A percentile compares a stretch with the other conserved stretches of the same genome.
These are phyloP conservation scores for Drosophila lowei DNA, from an alignment of 1,140 invertebrate species.

Conservation along the genomic window DNA sequence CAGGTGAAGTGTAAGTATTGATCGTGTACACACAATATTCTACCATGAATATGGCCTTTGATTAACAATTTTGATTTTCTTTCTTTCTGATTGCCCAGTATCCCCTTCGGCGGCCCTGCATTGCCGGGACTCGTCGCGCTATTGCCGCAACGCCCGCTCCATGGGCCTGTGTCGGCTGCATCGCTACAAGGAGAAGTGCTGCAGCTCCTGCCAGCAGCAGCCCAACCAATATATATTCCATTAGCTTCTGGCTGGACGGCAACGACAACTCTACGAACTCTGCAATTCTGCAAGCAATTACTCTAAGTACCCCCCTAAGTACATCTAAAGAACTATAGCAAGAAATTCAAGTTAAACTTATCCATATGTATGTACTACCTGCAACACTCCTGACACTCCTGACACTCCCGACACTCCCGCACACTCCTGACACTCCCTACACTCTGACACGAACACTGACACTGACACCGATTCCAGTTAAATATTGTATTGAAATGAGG, in stretches of 20 bases:
- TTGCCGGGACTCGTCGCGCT: constrained; percentile 91
- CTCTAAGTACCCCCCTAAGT: constrained; percentile 41
- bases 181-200: constrained; percentile 92
- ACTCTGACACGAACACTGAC: constrained; percentile 7
- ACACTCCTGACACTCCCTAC: too few relatives aligned
- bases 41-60: background rate
- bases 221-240: constrained; percentile 48
- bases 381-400: background rate
- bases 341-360: constrained; percentile 54
- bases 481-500: constrained; percentile 22
- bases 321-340: constrained; percentile 52
- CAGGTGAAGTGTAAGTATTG: constrained; percentile 82
- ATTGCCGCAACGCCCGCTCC: constrained; percentile 90
- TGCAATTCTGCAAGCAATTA: constrained; percentile 68
- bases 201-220: constrained; percentile 88
- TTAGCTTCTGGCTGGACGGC: constrained; percentile 28
- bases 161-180: constrained; percentile 93
- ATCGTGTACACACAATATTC: background rate
- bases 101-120: constrained; percentile 20
- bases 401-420: background rate
- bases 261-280: constrained; percentile 24
- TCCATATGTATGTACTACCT: constrained; percentile 34
- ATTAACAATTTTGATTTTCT: background rate
- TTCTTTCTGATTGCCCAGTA: constrained; percentile 5
- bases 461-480: constrained; percentile 15